phyloP scores from a whole-genome alignment of 2,797 vertebrate species.

The Sitta carolinensis region DNA sequence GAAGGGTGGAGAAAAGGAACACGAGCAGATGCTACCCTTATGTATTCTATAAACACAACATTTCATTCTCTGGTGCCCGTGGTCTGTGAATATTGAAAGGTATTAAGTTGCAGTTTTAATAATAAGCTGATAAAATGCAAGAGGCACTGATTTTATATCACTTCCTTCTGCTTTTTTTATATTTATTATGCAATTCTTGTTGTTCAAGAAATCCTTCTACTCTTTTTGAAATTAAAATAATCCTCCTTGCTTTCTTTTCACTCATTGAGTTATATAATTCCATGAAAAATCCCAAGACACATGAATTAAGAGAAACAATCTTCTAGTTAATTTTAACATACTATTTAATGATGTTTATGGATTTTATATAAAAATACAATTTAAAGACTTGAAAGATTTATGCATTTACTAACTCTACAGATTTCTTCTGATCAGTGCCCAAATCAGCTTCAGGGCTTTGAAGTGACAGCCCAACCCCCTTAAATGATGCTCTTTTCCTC shows the following conservation, averaged over 20 bases:
- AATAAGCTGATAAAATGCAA: background rate
- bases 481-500: background rate
- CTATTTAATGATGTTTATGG: background rate
- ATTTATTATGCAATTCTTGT: background rate
- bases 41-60: accelerated
- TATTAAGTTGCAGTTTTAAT: background rate
- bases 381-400: background rate
- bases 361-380: background rate
- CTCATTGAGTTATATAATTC: background rate
- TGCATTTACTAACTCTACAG: background rate
- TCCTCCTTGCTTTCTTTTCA: background rate
- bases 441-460: background rate
- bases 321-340: background rate
- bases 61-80: accelerated
- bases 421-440: background rate
- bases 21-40: background rate
- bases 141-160: background rate
- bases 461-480: too few species aligned
- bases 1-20: background rate
- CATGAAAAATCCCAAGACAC: accelerated
- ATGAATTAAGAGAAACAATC: background rate
- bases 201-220: background rate
- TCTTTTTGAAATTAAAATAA: background rate
- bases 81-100: background rate
- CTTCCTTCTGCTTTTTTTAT: background rate